Base-by-base conservation (phyloP, 2,888 invertebrate species). In the Branchinecta sandiegonensis region DNA sequence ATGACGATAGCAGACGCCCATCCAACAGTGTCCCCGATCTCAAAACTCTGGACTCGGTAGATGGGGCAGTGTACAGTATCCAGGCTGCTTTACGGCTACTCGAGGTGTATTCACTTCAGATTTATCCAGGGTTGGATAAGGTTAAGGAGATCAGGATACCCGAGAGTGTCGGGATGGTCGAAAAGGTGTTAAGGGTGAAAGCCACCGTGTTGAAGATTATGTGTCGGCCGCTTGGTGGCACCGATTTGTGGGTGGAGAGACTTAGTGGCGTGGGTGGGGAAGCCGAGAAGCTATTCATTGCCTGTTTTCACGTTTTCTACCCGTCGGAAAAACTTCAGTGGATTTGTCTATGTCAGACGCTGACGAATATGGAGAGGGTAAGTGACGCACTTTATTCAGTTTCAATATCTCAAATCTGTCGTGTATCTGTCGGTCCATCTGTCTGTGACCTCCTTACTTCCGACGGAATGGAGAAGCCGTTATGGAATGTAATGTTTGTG, bases 241-340 rank as follows among this genome's bases (percentile, higher is more conserved):
- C n/a, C 23, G 63, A 56, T 8, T 17, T 56, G 7, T 65, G 17
- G 65, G 23, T 65, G n/a, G 69, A 70, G 12, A 70, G 72, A 70
- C 70, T 74, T 46, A 73, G 74, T 66, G 84, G 87, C 48, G 88
- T 95, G 72, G 79, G 94, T 68, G 88, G 89, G 68, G 94, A 96
- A 77, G 92, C 93, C 69, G 92, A 94, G 73, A 85, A 86, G 68
- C 93, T 94, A 1, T 91, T 94, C 76, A 88, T 91, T 1, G 83
- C 89, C 5, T 94, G 95, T 76, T 96, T 94, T 76, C 93, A 95
- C 78, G 93, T 93, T 0, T 96, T 97, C 80, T 95, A 93, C 78
- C 95, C 96, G 0, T 94, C 94, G 0, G 89, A 91, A 0, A 87
- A 86, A 68, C 80, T 95, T 67, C 95, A 95, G 77, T 95, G 95